Base-by-base conservation (phyloP, 2,797 vertebrate species). In the Eleutherodactylus coqui region DNA sequence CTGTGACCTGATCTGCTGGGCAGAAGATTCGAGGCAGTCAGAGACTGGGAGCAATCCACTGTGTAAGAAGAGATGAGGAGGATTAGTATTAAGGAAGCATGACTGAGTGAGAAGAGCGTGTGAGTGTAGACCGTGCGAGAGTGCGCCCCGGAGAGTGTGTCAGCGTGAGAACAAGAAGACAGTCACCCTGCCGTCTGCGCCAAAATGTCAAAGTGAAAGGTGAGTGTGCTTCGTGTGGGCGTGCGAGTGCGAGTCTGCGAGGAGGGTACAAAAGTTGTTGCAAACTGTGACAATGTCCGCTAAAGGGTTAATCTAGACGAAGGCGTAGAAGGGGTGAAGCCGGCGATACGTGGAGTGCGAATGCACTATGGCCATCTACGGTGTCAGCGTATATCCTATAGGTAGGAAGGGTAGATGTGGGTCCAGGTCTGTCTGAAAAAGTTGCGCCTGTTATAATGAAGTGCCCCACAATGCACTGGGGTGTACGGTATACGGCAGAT, bases 1-100 rank as follows among this genome's bases (percentile, higher is more conserved):
- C 86, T 58, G 77, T 94, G 93, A 95, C 95, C 95, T 95, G 94
- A 90, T 94, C 92, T 64, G 88, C 87, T 82, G 88, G 88, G 75
- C 89, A 84, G 83, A 38, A 85, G 6, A 21, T 87, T 88, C 77
- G 78, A 83, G 82, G 32, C 58, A 86, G 83, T 27, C 9, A 83
- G 72, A 55, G 88, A 85, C 0, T 16, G 91, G 87, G 84, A 79
- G 70, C 70, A 0, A 88, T 34, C 7, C 88, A 88, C 89, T 1
- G 89, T n/a, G 82, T 86, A 90, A 77, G 81, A 89, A 14, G 75
- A 87, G 85, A 0, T 55, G 27, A 9, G 82, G 72, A 27, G 34
- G 38, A 83, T 83, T 77, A 87, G 47, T 29, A 29, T 82, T 29
- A 67, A 75, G 77, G 87, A 90, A 0, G 41, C 0, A 51, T 75